Evolutionary conservation across 2,888 invertebrate genomes (phyloP).

Genomic region (Melieria crassipennis): DNA sequence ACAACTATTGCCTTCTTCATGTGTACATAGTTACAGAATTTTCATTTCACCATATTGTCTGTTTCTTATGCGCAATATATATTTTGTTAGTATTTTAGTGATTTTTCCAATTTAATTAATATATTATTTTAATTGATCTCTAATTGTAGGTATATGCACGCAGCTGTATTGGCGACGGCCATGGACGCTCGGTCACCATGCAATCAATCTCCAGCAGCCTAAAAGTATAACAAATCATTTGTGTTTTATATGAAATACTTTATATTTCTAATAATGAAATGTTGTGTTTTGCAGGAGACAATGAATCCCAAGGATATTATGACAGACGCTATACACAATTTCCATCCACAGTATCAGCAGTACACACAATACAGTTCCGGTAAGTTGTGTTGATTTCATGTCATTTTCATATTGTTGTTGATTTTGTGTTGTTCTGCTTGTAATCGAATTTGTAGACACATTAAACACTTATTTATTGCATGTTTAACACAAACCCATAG

Average conservation of each 20-base stretch:
- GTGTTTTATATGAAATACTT: not conserved
- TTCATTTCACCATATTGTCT: not conserved
- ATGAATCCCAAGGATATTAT: constrained; percentile 99
- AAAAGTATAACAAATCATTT: constrained; percentile 73
- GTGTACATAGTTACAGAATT: too few species aligned
- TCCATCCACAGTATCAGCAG: constrained; percentile 99
- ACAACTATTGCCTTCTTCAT: too few species aligned
- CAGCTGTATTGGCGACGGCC: constrained; percentile 83
- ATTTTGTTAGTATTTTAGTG: not conserved
- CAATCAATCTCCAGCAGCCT: constrained; percentile 99
- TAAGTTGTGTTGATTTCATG: constrained; percentile 66
- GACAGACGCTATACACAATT: constrained; percentile 99
- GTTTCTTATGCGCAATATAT: not conserved
- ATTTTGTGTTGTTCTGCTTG: not conserved
- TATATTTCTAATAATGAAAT: constrained; percentile 3
- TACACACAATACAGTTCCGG: constrained; percentile 97
- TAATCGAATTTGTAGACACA: not conserved
- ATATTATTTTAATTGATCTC: not conserved
- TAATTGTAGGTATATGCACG: constrained; percentile 74
- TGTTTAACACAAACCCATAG: too few species aligned
- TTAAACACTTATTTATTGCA: too few species aligned
- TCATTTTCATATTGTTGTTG: not conserved
- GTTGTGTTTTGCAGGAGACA: constrained; percentile 76
- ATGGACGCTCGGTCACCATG: constrained; percentile 94
- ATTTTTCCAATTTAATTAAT: not conserved